Conservation (phyloP, 1,140 invertebrate species). For the Cydia amplana region DNA sequence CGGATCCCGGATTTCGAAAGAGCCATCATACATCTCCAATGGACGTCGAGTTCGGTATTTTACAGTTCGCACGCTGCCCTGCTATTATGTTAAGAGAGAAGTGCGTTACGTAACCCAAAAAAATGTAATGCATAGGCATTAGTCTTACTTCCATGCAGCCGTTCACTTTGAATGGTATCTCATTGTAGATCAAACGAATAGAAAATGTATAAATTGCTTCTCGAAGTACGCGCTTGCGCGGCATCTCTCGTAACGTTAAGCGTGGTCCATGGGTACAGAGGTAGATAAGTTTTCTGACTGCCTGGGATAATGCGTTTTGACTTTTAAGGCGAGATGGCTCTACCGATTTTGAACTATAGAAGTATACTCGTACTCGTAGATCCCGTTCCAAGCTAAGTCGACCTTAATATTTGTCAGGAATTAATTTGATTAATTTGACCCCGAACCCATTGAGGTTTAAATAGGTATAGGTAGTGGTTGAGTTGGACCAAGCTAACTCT, state of each 20-base stretch:
- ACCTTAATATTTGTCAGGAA: no score
- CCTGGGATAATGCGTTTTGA: no score
- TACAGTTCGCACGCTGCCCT: constrained; percentile 29
- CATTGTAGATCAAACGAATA: constrained; percentile 53
- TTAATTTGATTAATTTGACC: no score
- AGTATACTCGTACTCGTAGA: no score
- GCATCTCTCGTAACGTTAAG: constrained; percentile 10
- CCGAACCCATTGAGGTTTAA: no score
- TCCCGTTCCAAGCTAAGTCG: no score
- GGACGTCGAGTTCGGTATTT: constrained; percentile 29
- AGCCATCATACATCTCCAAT: constrained; percentile 26
- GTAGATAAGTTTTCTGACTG: neutral
- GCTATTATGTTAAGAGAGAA: constrained; percentile 36
- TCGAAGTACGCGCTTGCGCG: constrained; percentile 44
- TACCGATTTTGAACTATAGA: no score
- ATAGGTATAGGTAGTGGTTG: no score
- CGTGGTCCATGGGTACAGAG: neutral
- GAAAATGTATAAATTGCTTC: constrained; percentile 61
- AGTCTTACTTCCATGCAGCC: constrained; percentile 48
- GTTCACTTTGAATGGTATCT: constrained; percentile 57
- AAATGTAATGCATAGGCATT: constrained; percentile 58
- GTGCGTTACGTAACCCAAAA: constrained; percentile 38
- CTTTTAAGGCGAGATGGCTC: no score
- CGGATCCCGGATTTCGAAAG: constrained; percentile 19
- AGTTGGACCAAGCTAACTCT: no score